These are phyloP conservation scores for Delichon dasypus DNA, from an alignment of 2,797 vertebrate genomes.

Conservation along the genomic window DNA sequence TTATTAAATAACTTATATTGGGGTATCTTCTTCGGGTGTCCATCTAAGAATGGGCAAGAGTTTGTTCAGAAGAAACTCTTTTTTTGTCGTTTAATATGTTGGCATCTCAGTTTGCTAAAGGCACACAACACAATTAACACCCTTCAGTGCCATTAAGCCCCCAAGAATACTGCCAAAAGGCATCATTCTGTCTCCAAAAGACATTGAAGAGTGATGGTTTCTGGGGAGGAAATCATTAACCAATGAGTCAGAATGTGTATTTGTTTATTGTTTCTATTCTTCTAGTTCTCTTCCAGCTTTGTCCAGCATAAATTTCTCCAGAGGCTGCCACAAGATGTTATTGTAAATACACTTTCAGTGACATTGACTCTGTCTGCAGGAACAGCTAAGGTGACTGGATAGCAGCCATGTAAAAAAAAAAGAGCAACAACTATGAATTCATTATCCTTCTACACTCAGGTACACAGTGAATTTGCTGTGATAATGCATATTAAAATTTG, in stretches of 20 bases:
- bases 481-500: not conserved
- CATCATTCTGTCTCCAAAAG: not conserved
- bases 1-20: not conserved
- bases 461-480: not conserved
- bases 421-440: not conserved
- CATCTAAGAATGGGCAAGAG: not conserved
- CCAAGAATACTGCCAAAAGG: not conserved
- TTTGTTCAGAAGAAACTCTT: not conserved
- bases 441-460: not conserved
- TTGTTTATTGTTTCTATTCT: not conserved
- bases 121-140: not conserved
- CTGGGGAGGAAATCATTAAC: not conserved
- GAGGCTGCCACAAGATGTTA: not conserved
- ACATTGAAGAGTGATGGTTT: not conserved
- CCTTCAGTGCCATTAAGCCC: not conserved
- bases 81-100: not conserved
- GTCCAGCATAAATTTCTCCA: not conserved
- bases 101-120: not conserved
- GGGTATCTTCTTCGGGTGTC: not conserved
- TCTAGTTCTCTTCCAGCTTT: not conserved
- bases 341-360: not conserved
- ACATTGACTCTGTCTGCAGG: not conserved
- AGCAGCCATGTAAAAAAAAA: not conserved
- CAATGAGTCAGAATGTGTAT: not conserved
- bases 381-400: not conserved